Evolutionary conservation across 2,113 vertebrate species (phyloP), one percentile per base, ranked within the genome.

Genomic region (Perccottus glenii): DNA sequence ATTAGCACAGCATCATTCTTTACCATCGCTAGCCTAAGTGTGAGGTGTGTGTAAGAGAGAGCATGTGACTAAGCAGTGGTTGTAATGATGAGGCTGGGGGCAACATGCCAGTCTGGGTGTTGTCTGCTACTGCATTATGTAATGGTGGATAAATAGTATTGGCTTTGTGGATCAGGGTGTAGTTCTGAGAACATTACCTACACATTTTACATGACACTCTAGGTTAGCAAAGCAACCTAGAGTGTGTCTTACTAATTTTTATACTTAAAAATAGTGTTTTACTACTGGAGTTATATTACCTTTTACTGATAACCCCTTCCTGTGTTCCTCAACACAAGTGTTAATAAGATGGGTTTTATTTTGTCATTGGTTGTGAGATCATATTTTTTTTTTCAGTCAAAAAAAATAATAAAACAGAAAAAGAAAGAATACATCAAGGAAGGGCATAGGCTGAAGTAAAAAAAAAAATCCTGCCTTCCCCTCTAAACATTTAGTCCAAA

Each of bases 1-100:
- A 89, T 85, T 89, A 86, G 47, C 85, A 50, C 55, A 19, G 52
- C 65, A 74, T 71, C 62, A 12, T 64, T 67, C 32, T 53, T 56
- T 32, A 47, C 45, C 75, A 61, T 68, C 77, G 65, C 75, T 65
- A 71, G 77, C 69, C 43, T 70, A 60, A 52, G 73, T 60, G 65
- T 63, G 36, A 36, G 33, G 7, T 55, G 48, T 66, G 44, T 59
- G 70, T 70, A 27, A 27, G 19, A 27, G 19, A 27, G 19, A 27
- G 19, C 19, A 62, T 77, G 67, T 4, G 47, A 53, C 36, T 64
- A n/a, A 80, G 80, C 60, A 53, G 66, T 58, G 50, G 48, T 75
- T 64, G 67, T 61, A 66, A 66, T 42, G 73, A 70, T 71, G 56
- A 27, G 19, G 19, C 19, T 27, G 19, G 19, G 19, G 19, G 19